Evolutionary conservation across 2,888 invertebrate species (phyloP).

Genomic region (Phaonia tiefii): DNA sequence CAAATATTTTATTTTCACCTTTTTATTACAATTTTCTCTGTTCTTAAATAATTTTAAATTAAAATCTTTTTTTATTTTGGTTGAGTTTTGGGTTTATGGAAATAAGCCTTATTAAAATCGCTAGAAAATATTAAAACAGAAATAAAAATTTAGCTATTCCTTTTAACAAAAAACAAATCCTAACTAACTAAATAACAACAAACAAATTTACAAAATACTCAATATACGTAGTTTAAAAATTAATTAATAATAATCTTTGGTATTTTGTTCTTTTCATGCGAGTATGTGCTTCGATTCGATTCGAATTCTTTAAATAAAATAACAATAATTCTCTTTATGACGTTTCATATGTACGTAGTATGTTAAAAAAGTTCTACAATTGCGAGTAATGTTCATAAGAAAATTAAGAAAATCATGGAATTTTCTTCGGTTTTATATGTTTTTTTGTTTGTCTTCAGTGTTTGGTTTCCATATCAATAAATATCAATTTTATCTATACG

Average conservation of each 20-base stretch:
- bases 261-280: slow-evolving; percentile 57
- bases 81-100: neutral
- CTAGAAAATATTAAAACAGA: neutral
- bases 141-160: neutral
- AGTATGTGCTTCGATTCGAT: slow-evolving; percentile 17
- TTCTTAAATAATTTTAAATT: slow-evolving; percentile 34
- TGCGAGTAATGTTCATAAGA: slow-evolving; percentile 59
- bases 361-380: slow-evolving; percentile 24
- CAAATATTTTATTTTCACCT: slow-evolving; percentile 31
- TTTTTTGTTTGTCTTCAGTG: slow-evolving; percentile 13
- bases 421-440: neutral
- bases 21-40: slow-evolving; percentile 23
- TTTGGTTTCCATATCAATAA: slow-evolving; percentile 1
- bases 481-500: slow-evolving; percentile 14
- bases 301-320: neutral
- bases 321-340: slow-evolving; percentile 2
- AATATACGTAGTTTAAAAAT: slow-evolving; percentile 34
- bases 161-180: neutral
- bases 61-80: slow-evolving; percentile 8
- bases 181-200: neutral
- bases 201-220: slow-evolving; percentile 15
- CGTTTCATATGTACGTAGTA: no score
- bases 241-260: slow-evolving; percentile 60
- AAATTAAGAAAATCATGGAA: slow-evolving; percentile 5
- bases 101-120: slow-evolving; percentile 11